Conservation (phyloP, 2,797 vertebrate genomes). For the Siniperca scherzeri region DNA sequence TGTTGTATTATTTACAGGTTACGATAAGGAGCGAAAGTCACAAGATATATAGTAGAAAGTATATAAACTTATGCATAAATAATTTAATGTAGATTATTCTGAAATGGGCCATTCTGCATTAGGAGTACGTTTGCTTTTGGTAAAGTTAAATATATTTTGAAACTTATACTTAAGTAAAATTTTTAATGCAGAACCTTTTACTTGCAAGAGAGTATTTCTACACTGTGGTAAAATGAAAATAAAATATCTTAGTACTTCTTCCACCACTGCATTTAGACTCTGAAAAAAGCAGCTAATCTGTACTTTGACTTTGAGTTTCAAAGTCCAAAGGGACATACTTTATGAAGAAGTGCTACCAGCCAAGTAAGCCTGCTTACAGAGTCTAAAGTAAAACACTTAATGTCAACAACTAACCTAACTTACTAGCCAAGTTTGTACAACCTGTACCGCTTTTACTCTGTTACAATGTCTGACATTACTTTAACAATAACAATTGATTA, state of each 20-base stretch:
- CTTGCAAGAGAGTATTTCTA: too few species aligned
- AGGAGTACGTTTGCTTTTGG: too few species aligned
- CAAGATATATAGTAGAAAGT: neutral
- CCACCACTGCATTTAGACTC: neutral
- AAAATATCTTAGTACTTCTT: neutral
- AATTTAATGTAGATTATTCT: neutral
- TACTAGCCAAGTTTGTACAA: neutral
- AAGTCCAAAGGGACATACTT: neutral
- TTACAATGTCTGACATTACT: neutral
- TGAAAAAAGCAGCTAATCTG: neutral
- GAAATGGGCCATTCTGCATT: neutral
- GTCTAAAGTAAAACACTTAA: neutral
- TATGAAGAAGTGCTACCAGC: too few species aligned
- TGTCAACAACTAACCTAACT: too few species aligned
- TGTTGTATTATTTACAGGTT: neutral
- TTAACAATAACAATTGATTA: neutral
- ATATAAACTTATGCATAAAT: neutral
- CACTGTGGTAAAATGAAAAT: neutral
- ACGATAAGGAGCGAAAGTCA: neutral
- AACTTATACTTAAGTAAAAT: too few species aligned
- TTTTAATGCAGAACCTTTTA: too few species aligned
- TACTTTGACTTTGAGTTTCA: conserved; percentile 12
- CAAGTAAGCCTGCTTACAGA: too few species aligned
- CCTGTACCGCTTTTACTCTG: too few species aligned
- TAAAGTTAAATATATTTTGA: too few species aligned